Evolutionary conservation across 2,888 invertebrate species (phyloP), one percentile per base, ranked within the genome.

Genomic region (Stramonita haemastoma): DNA sequence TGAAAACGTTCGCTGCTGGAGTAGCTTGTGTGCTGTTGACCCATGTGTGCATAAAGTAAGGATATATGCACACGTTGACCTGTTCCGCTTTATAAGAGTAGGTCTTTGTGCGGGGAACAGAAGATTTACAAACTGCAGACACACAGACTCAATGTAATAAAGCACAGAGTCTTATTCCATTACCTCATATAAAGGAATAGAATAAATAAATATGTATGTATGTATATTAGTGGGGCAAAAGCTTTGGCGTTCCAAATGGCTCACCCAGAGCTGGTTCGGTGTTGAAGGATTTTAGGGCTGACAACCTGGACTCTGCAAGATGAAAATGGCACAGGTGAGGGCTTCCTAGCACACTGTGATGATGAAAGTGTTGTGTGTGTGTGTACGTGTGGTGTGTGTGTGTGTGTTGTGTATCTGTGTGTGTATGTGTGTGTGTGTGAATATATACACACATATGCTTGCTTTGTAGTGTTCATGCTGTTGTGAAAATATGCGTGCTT

Each of bases 191-290:
- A n/a, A n/a, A n/a, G n/a, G n/a, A n/a, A n/a, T n/a, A n/a, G n/a
- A n/a, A n/a, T n/a, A n/a, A n/a, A n/a, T n/a, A n/a, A n/a, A n/a
- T n/a, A n/a, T 46, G 46, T 46, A 46, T 46, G 8, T 46, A 46
- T 5, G 2, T 46, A 46, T 73, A 4, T 90, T 95, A 95, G 96
- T 95, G 96, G 96, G 11, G 96, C 96, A 4, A 94, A 95, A 91
- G 97, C 97, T 96, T 97, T 93, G 93, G 94, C 87, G 96, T 96
- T 86, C 92, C 93, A 22, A 91, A 96, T 4, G 92, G 93, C 95
- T 34, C 96, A 96, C 91, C 95, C 95, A 15, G 96, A 96, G 4
- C 94, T 97, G 29, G 95, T 95, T 4, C 94, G 57, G 93, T 96
- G 19, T 95, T 96, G 90, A 94, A 95, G 85, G 95, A 8, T 96